These are phyloP conservation scores for Drosophila kanapiae DNA, from an alignment of 1,140 invertebrate genomes.

Conservation along the genomic window DNA sequence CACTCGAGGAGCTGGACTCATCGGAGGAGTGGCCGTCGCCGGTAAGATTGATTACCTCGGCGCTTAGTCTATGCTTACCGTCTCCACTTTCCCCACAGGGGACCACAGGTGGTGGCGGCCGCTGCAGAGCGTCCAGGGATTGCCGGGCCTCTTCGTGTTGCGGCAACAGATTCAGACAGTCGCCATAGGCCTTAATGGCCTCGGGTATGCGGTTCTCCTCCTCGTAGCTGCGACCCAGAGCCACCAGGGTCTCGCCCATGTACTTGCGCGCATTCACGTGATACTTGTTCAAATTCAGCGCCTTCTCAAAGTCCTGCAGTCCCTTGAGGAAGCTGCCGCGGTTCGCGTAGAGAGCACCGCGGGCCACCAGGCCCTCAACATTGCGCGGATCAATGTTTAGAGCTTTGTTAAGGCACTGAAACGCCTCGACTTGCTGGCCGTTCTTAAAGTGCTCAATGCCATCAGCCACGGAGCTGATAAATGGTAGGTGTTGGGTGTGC, in stretches of 20 bases:
- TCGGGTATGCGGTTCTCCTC: constrained; percentile 94
- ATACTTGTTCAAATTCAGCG: constrained; percentile 93
- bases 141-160: constrained; percentile 94
- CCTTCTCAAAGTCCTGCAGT: constrained; percentile 97
- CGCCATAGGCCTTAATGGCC: constrained; percentile 93
- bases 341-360: constrained; percentile 97
- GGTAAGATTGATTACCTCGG: constrained; percentile 32
- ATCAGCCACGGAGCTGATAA: constrained; percentile 92
- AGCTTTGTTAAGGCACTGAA: constrained; percentile 97
- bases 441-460: constrained; percentile 97
- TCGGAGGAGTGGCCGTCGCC: constrained; percentile 42
- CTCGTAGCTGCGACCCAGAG: constrained; percentile 92
- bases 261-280: constrained; percentile 98
- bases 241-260: constrained; percentile 96
- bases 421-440: constrained; percentile 95
- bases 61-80: constrained; percentile 13
- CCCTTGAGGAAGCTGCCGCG: constrained; percentile 96
- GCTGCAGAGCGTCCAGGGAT: constrained; percentile 88
- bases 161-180: constrained; percentile 92
- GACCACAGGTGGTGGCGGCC: constrained; percentile 20
- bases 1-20: constrained; percentile 67
- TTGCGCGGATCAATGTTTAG: constrained; percentile 96
- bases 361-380: constrained; percentile 96
- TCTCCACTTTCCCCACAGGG: not conserved
- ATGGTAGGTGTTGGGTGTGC: constrained; percentile 20